Percentiles rank a stretch among this genome's conserved stretches.
Conservation (phyloP, 2,797 vertebrate species). For the Trematomus bernacchii region DNA sequence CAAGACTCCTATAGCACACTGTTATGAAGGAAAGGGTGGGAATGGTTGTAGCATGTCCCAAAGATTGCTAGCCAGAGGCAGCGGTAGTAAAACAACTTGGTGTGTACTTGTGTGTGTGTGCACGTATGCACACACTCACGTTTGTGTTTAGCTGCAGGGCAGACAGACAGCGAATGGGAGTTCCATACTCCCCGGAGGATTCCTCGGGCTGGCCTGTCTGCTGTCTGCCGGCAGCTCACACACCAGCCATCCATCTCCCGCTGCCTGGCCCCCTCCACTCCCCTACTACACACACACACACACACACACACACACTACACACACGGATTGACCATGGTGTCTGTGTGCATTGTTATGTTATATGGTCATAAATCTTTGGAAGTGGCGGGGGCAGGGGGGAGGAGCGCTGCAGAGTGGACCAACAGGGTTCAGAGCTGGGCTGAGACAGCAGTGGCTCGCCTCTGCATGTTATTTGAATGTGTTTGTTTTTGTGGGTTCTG, state of each 20-base stretch:
- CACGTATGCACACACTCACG: constrained; percentile 44
- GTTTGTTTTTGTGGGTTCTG: neutral
- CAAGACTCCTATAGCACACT: constrained; percentile 57
- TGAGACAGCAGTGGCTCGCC: constrained; percentile 46
- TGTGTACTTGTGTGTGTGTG: constrained; percentile 30
- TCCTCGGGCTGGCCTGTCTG: constrained; percentile 80
- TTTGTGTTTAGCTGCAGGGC: constrained; percentile 83
- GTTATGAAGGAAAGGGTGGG: constrained; percentile 72
- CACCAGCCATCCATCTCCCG: constrained; percentile 85
- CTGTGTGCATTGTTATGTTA: constrained; percentile 84
- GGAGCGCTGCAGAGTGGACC: constrained; percentile 64
- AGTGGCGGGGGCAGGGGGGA: constrained; percentile 66
- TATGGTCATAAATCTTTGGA: constrained; percentile 84
- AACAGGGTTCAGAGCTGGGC: constrained; percentile 56
- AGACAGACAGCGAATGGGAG: constrained; percentile 84
- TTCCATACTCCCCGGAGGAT: constrained; percentile 85
- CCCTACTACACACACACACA: neutral
- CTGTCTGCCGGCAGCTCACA: constrained; percentile 85
- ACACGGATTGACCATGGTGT: constrained; percentile 75
- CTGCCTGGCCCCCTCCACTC: constrained; percentile 73
- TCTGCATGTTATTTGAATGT: constrained; percentile 48
- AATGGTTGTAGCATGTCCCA: constrained; percentile 81
- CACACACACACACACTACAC: constrained; percentile 26
- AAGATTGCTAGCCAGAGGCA: constrained; percentile 82
- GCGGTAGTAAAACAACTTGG: constrained; percentile 79